Base-by-base conservation (phyloP, 2,888 invertebrate species). In the Coremacera marginata region DNA sequence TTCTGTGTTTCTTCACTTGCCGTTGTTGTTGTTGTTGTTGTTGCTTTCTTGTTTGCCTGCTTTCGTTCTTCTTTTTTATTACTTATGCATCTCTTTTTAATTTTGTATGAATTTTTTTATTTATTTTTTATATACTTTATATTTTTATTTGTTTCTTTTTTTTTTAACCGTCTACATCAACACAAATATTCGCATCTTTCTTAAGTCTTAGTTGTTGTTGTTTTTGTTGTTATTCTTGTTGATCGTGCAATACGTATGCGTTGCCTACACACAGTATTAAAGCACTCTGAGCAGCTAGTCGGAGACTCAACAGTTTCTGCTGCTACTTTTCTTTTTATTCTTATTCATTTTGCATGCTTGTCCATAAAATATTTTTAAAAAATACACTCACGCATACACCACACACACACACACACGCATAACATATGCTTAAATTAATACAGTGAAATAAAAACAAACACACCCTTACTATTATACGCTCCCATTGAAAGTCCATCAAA, bases 141-240 rank as follows among this genome's bases (percentile, higher is more conserved):
- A n/a, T 57, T 83, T 81, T 82, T 81, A 81, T 84, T 85, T 70
- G 2, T 22, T 44, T 27, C 55, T 51, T 55, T 51, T 71, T 83
- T 81, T 82, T 83, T 82, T 80, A 79, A 74, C 74, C 78, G 77
- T 57, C 65, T 49, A 70, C 60, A 34, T 44, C 25, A 19, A 57
- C 75, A 77, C 51, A 68, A 51, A 70, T 37, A 81, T 84, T 84
- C 86, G 85, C 84, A 86, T 84, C 86, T 85, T 84, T 82, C 84
- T 84, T 83, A 84, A 81, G 82, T 80, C 79, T 65, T 72, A n/a
- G 31, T 31, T 31, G 31, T 31, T 31, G 3, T 31, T 77, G 52
- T 37, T 27, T 22, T 19, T 51, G 71, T 19, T 67, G 44, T 67
- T 49, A 19, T 67, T 37, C 9, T 19, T 51, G 55, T 60, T 60